These are phyloP conservation scores for Siniperca scherzeri DNA, from an alignment of 2,797 vertebrate genomes.

Conservation along the genomic window DNA sequence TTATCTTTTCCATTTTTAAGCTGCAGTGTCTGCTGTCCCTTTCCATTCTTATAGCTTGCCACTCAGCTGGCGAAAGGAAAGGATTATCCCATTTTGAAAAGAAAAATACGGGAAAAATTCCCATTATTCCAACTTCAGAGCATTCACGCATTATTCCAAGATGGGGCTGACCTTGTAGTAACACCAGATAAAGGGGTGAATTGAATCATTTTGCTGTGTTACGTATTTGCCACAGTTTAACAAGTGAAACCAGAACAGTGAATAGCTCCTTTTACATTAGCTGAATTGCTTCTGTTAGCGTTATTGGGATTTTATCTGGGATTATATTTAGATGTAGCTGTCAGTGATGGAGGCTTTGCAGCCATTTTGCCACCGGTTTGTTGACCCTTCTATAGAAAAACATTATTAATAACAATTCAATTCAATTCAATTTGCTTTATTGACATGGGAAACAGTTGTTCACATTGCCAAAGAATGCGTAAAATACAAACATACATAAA, in stretches of 20 bases:
- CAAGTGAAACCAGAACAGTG: not conserved
- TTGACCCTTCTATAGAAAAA: not conserved
- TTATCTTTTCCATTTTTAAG: not conserved
- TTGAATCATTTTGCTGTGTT: too few relatives aligned
- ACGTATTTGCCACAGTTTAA: not conserved
- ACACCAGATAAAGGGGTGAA: too few relatives aligned
- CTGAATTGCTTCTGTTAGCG: not conserved
- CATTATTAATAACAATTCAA: too few relatives aligned
- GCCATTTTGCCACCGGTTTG: not conserved
- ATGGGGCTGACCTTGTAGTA: too few relatives aligned
- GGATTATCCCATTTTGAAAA: not conserved
- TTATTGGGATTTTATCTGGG: not conserved
- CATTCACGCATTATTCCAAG: too few relatives aligned
- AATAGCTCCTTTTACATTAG: not conserved
- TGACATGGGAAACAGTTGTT: too few relatives aligned
- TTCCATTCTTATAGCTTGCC: not conserved
- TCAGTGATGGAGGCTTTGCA: not conserved
- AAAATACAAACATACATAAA: too few relatives aligned
- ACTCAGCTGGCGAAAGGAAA: not conserved
- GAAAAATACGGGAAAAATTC: not conserved
- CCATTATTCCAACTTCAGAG: not conserved
- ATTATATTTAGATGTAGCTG: not conserved
- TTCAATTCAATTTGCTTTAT: too few relatives aligned
- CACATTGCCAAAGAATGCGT: too few relatives aligned
- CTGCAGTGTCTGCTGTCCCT: not conserved